Evolutionary conservation across 2,888 invertebrate genomes (phyloP), one percentile per base, ranked within the genome.

Genomic region (Eledona agricola): DNA sequence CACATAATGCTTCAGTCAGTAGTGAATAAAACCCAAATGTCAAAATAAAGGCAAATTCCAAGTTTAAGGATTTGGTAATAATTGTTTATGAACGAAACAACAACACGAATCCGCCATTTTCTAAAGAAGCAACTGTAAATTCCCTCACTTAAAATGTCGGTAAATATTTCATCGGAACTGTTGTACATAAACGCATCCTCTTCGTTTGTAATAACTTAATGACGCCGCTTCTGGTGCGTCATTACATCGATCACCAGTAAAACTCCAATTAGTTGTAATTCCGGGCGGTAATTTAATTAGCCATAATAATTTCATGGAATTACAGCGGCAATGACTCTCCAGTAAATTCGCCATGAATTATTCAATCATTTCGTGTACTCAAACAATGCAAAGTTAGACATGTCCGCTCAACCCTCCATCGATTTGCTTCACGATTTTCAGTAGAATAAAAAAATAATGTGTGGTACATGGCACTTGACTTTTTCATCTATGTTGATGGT

Each of bases 281-380:
- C 22, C 31, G 10, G 19, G 11, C 29, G 34, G 45, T 45, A 45
- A 45, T 45, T 45, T 23, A 45, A 45, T 45, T 45, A 45, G 13
- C 10, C 7, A 22, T 43, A 43, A 43, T 32, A 43, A 45, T 45
- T 45, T 45, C 45, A 45, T 29, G 31, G 43, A 34, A 45, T 29
- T 43, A 43, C 23, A 5, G 6, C 10, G n/a, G 23, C 25, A 32
- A 31, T 32, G 32, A 45, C 28, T 15, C 26, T 40, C 28, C 12
- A 28, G 29, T 43, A 31, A 43, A 45, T 45, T 47, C 20, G 4
- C 6, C 5, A 49, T 50, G 28, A 50, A 50, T 42, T 42, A 50
- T 50, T 40, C 42, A 42, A n/a, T 29, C 12, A 49, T 22, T 40
- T 38, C 50, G 50, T 50, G 50, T 32, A 50, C 26, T 23, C 50